Base-by-base conservation (phyloP, 2,888 invertebrate species). In the Cosmorhoe ocellata region DNA sequence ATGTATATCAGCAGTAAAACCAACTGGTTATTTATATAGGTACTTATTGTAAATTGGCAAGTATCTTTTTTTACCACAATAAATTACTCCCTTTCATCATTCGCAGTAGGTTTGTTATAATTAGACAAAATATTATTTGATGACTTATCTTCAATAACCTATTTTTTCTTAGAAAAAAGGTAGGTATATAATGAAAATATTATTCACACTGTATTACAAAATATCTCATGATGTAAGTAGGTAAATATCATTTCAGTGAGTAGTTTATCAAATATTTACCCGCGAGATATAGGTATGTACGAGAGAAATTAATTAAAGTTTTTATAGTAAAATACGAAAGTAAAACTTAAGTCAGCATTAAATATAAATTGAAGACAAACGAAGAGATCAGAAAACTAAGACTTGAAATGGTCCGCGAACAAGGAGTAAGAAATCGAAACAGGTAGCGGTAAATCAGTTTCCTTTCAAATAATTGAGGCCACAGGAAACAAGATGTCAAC, bases 401-500 rank as follows among this genome's bases (percentile, higher is more conserved):
- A 18, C 2, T 18, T 3, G 24, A 10, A 39, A 46, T 34, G n/a
- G 22, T 38, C 8, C 8, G 6, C 12, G 11, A 3, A 14, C 11
- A 18, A 36, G n/a, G 12, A 27, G 1, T 13, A 18, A 18, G 18
- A 18, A 24, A 24, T 24, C 7, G 18, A 22, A 30, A 30, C 30
- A 37, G 12, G 22, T 30, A 24, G 18, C 8, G 33, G 8, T 34
- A 33, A n/a, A 18, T 1, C 32, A 28, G 28, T 31, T 18, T 3
- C 18, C 18, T 3, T 18, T 18, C 18, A 28, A 40, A 40, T n/a
- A 50, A 58, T 47, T 58, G 61, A 72, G 63, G 64, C 65, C 72
- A 71, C 74, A 83, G 87, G 86, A 88, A 86, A 85, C 77, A 74
- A 68, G 72, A 66, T 80, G 79, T 85, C 84, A 84, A 74, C 69